These are phyloP conservation scores for Sebastes hopkinsi DNA, from an alignment of 2,797 vertebrate genomes.

Conservation along the genomic window DNA sequence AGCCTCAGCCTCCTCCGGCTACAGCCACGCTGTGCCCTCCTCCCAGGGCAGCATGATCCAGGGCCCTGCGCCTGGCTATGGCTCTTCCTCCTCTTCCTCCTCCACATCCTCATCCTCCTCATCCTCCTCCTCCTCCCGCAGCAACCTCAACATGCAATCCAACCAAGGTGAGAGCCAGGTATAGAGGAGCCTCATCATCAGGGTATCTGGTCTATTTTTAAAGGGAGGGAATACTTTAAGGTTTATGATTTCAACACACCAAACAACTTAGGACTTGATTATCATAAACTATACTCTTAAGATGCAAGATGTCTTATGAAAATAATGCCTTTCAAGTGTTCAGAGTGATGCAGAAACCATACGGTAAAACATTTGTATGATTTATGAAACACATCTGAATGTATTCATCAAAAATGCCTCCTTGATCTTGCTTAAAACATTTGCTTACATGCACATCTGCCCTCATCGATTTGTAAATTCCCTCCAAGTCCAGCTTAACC, in stretches of 20 bases:
- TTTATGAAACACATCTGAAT: neutral
- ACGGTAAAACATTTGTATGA: neutral
- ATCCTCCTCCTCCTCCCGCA: constrained; percentile 88
- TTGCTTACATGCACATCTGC: neutral
- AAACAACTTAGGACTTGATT: neutral
- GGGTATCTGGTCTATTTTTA: neutral
- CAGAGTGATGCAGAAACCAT: neutral
- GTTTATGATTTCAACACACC: neutral
- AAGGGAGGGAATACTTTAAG: neutral
- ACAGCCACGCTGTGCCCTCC: constrained; percentile 86
- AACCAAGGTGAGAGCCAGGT: constrained; percentile 88
- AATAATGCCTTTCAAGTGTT: neutral
- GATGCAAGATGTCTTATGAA: neutral
- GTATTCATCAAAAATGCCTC: neutral
- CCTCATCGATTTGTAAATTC: neutral
- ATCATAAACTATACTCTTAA: neutral
- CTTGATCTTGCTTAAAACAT: neutral
- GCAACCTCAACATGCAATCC: constrained; percentile 94
- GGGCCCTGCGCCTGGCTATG: constrained; percentile 85
- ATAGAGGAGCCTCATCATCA: neutral
- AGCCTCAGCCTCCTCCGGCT: constrained; percentile 81
- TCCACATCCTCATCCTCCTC: constrained; percentile 85
- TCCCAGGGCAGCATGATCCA: constrained; percentile 91
- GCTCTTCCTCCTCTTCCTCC: constrained; percentile 84
- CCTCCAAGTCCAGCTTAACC: neutral